A percentile compares a stretch with the other conserved stretches of the same genome.
phyloP scores from a whole-genome alignment of 2,113 vertebrate genomes.

The Toxostoma redivivum region DNA sequence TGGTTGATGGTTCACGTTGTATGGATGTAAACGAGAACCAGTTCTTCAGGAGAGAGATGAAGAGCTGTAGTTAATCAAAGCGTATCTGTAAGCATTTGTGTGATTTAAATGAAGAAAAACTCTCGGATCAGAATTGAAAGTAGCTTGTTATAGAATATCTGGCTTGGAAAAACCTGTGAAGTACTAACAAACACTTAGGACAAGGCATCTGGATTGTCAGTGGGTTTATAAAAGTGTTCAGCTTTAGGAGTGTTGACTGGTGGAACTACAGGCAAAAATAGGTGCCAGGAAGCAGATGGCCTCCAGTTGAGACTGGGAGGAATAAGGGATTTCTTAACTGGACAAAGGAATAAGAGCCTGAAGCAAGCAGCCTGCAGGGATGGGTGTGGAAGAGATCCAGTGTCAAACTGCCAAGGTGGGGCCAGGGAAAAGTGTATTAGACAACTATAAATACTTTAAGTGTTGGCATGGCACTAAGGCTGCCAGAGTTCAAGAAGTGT shows the following conservation, averaged over 20 bases:
- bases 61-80: not conserved
- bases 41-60: not conserved
- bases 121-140: not conserved
- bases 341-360: not conserved
- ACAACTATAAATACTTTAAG: not conserved
- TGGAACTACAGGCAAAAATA: not conserved
- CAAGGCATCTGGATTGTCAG: not conserved
- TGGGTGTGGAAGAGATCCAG: not conserved
- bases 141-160: not conserved
- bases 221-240: not conserved
- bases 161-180: not conserved
- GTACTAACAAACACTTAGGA: not conserved
- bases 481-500: not conserved
- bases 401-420: not conserved
- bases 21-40: not conserved
- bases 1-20: rapidly evolving
- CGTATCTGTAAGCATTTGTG: not conserved
- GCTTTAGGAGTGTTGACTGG: not conserved
- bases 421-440: not conserved
- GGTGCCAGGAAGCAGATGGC: not conserved
- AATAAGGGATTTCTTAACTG: not conserved
- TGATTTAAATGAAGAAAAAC: not conserved
- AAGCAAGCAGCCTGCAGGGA: not conserved
- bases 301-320: not conserved
- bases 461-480: no score